These are phyloP conservation scores for Acronicta aceris DNA, from an alignment of 2,888 invertebrate genomes.

Conservation along the genomic window DNA sequence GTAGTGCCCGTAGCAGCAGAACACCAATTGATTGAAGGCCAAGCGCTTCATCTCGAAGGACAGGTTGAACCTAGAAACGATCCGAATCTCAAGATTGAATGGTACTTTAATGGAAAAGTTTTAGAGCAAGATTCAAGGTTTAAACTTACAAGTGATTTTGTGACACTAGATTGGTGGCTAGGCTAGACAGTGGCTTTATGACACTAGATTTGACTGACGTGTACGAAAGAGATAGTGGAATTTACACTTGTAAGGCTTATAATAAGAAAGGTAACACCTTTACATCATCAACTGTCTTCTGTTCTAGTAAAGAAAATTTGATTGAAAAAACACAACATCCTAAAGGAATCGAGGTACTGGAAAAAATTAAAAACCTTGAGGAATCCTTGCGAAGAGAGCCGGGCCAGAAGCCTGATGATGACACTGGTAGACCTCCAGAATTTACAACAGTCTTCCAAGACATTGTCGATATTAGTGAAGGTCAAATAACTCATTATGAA, in stretches of 20 bases:
- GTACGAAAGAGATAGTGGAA: constrained; percentile 97
- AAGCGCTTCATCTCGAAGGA: constrained; percentile 97
- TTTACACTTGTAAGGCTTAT: constrained; percentile 97
- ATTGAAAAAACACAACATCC: constrained; percentile 98
- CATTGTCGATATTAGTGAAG: constrained; percentile 95
- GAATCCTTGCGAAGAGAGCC: constrained; percentile 94
- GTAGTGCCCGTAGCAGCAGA: constrained; percentile 94
- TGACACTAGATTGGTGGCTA: no score
- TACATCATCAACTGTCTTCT: constrained; percentile 96
- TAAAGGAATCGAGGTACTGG: constrained; percentile 97
- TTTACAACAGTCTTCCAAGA: constrained; percentile 96
- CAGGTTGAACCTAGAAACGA: constrained; percentile 98
- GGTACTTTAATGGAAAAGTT: constrained; percentile 97
- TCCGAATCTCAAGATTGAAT: constrained; percentile 96
- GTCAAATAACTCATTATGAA: constrained; percentile 99
- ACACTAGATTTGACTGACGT: constrained; percentile 97
- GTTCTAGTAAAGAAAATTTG: constrained; percentile 94
- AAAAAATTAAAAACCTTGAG: constrained; percentile 97
- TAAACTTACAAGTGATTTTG: constrained; percentile 97
- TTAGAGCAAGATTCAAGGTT: constrained; percentile 96
- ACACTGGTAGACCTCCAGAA: constrained; percentile 95
- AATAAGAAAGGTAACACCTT: constrained; percentile 97
- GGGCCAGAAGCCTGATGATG: constrained; percentile 91
- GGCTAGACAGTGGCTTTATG: no score
- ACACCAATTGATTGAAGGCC: constrained; percentile 94